phyloP scores from a whole-genome alignment of 92 coral and sea anemone species.

The Zoanthus gigantus region DNA sequence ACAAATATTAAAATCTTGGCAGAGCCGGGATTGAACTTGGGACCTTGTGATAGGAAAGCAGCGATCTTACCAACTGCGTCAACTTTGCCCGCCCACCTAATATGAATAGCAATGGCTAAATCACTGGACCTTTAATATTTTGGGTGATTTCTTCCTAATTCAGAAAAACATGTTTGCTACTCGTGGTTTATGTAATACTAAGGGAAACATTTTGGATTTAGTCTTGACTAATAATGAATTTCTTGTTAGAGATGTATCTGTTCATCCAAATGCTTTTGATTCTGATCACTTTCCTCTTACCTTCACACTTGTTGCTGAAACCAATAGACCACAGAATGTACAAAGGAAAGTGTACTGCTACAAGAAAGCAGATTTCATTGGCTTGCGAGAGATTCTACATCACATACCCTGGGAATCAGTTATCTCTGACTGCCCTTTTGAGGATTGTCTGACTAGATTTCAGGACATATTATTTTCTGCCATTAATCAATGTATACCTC shows the following conservation, averaged over 20 bases:
- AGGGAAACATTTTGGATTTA: not conserved
- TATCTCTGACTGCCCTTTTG: conserved; percentile 39
- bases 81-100: too few species aligned
- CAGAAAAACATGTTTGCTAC: conserved; percentile 42
- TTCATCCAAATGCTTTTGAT: conserved; percentile 46
- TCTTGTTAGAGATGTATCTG: conserved; percentile 23
- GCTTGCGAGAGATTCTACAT: conserved; percentile 16
- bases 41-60: too few species aligned
- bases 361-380: conserved; percentile 49
- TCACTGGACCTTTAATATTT: too few species aligned
- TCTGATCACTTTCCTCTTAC: conserved; percentile 51
- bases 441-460: conserved; percentile 41
- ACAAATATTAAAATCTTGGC: too few species aligned
- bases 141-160: conserved; percentile 43
- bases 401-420: conserved; percentile 48
- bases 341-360: conserved; percentile 56
- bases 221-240: conserved; percentile 4
- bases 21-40: too few species aligned
- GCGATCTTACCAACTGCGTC: too few species aligned
- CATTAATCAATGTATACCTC: conserved; percentile 36
- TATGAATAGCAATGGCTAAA: too few species aligned
- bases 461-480: conserved; percentile 3
- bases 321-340: conserved; percentile 48
- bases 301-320: conserved; percentile 21
- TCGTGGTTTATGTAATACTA: conserved; percentile 33